Percentiles rank a stretch among this genome's conserved stretches.
Evolutionary conservation across 2,113 vertebrate species (phyloP).

Genomic region (Aythya baeri): DNA sequence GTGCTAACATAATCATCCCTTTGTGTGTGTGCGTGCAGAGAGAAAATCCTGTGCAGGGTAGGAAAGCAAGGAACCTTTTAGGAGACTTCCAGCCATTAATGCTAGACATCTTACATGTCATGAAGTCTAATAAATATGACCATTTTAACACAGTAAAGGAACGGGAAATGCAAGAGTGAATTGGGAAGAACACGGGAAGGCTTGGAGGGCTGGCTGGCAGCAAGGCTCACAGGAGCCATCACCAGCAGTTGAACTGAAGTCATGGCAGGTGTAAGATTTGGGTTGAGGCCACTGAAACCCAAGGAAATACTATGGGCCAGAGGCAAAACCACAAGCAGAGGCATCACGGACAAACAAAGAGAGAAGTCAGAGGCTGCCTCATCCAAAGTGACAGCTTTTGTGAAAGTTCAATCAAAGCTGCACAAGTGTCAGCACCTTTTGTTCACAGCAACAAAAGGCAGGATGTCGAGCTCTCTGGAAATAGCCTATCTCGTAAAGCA

Average conservation of each 20-base stretch:
- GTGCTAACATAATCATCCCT: background rate
- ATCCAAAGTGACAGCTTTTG: background rate
- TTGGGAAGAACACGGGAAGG: background rate
- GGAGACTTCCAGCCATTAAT: background rate
- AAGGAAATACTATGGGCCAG: background rate
- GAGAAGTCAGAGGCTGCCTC: background rate
- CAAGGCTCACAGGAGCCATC: background rate
- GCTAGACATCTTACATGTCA: background rate
- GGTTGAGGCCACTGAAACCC: background rate
- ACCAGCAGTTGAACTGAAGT: background rate
- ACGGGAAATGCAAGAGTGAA: background rate
- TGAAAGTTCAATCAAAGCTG: slow-evolving; percentile 27
- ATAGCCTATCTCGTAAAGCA: background rate
- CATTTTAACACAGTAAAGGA: background rate
- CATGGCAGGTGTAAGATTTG: background rate
- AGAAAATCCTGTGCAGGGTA: background rate
- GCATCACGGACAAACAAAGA: background rate
- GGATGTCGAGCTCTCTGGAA: slow-evolving; percentile 14
- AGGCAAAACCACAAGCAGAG: slow-evolving; percentile 15
- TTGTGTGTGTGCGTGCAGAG: background rate
- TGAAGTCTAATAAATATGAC: background rate
- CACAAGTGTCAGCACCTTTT: slow-evolving; percentile 39
- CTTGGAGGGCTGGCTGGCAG: background rate
- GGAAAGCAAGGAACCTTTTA: background rate
- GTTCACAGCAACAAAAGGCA: slow-evolving; percentile 31